Percentiles rank a stretch among this genome's conserved stretches.
These are phyloP conservation scores for Darevskia nairensis DNA, from an alignment of 2,797 vertebrate genomes.

Conservation along the genomic window DNA sequence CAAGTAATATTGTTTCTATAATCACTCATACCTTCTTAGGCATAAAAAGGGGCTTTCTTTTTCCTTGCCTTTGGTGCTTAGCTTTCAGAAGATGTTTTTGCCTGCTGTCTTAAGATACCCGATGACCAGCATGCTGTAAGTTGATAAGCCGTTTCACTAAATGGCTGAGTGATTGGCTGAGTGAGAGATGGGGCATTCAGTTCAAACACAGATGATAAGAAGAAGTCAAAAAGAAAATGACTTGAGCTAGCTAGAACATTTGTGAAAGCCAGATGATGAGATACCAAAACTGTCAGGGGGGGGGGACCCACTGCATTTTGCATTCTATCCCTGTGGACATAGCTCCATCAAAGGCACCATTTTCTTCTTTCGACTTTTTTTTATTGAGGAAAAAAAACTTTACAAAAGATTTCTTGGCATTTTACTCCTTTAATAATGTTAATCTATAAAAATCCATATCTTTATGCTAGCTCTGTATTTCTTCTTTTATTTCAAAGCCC, in stretches of 20 bases:
- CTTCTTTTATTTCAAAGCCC: conserved; percentile 2
- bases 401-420: not conserved
- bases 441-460: not conserved
- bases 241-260: not conserved
- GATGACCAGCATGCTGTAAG: not conserved
- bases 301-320: not conserved
- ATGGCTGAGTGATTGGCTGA: not conserved
- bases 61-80: not conserved
- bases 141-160: not conserved
- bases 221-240: not conserved
- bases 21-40: too few species aligned
- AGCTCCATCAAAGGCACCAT: not conserved
- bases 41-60: too few species aligned
- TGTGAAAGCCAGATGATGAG: not conserved
- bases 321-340: not conserved
- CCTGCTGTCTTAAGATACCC: not conserved
- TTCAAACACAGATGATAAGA: conserved; percentile 4
- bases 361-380: not conserved
- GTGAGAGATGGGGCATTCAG: not conserved
- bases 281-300: not conserved
- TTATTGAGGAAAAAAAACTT: not conserved
- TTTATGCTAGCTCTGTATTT: not conserved
- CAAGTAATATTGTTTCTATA: too few species aligned
- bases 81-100: not conserved
- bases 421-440: not conserved